Evolutionary conservation across 2,888 invertebrate genomes (phyloP), one percentile per base, ranked within the genome.

Genomic region (Orthosia gothica): DNA sequence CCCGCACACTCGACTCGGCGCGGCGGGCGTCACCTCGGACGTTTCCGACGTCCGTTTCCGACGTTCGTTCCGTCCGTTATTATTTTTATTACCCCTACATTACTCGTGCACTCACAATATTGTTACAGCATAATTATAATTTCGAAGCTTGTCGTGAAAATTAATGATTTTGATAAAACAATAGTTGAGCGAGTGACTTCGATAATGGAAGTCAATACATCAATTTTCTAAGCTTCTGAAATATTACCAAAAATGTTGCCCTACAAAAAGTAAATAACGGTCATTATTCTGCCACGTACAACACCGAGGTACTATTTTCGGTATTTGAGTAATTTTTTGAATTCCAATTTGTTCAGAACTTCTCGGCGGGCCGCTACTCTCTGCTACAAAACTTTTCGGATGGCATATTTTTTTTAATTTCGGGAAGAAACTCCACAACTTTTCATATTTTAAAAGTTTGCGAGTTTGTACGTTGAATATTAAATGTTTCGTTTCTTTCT

Each of bases 11-110:
- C 85, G 82, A 87, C 89, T 89, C 81, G 79, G 26, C 26, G 26
- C 26, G 26, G 79, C 85, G 78, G 87, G 87, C 90, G 90, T 90
- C 91, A 89, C 86, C 88, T 83, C 81, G 81, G 84, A 85, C 89
- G 89, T 90, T 92, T 92, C 92, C 91, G 90, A 84, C 87, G 83
- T 83, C 87, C 87, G 81, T 71, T 90, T 92, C 91, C 91, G 90
- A 84, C 87, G 82, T 83, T 86, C 87, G 81, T 87, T 88, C 82
- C 87, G 82, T 84, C 89, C 87, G 83, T 88, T 91, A 91, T 92
- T 91, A 92, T 90, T 92, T 90, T 92, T 90, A 91, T 91, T 88
- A 84, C 88, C 81, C 76, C 78, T 79, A 86, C 84, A 86, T 87
- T 87, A 88, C 83, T 88, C 74, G 77, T 84, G 77, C 72, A 82